Evolutionary conservation across 2,888 invertebrate species (phyloP), one percentile per base, ranked within the genome.

Genomic region (Mesorhabditis belari): DNA sequence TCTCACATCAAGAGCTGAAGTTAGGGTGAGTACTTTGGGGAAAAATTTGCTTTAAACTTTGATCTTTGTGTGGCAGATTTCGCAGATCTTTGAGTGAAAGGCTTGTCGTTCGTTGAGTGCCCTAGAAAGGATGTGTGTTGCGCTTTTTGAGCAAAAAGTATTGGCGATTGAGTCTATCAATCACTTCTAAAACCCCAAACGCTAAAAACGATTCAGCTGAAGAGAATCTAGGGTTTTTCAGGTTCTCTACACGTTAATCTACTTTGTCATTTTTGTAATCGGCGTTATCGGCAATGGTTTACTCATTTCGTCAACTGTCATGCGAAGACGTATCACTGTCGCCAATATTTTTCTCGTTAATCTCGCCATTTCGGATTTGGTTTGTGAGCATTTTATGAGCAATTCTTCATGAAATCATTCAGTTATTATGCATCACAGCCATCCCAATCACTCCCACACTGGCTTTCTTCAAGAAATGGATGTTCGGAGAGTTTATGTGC

Each of bases 371-470:
- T 92, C 93, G 17, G 96, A 96, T 82, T 90, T 96, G 61, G 79
- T 79, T 5, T 60, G 68, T 56, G n/a, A 35, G 2, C n/a, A 35
- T 35, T 35, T 35, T n/a, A n/a, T n/a, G n/a, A n/a, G n/a, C 17
- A 50, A 1, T 21, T 50, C 19, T 21, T 50, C 51, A 25, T 25
- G n/a, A 5, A 17, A 25, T 26, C 19, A 66, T 76, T 55, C 68
- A 79, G 79, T 85, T 96, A 49, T 86, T 98, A 67, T 95, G 95
- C 82, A 86, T 91, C 21, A 86, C 98, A 62, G 92, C 93, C 2
- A 92, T 96, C 57, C 95, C 96, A 0, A 95, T 98, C 80, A 98
- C 96, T 0, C 95, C 96, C 0, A 85, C 94, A 0, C 92, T 94
- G 81, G 90, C 92, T 0, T 94, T 95, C 81, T 86, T 91, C 75